Percentiles rank a stretch among this genome's conserved stretches.
Evolutionary conservation across 35 echinoderm and acorn worm genomes (phyloP).

Genomic region (Strongylocentrotus purpuratus): DNA sequence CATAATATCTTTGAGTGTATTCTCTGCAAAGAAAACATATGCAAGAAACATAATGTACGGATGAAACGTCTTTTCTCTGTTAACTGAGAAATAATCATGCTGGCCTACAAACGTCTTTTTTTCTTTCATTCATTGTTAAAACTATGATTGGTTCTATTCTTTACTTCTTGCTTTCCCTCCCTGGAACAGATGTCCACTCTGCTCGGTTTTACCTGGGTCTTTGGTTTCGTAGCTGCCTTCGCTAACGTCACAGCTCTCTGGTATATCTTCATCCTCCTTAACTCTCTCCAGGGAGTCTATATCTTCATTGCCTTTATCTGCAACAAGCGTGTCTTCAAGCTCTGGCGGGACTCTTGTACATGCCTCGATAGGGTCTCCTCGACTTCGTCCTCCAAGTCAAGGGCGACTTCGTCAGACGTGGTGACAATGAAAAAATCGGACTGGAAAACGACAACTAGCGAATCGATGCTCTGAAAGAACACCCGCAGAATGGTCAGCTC

Average conservation of each 20-base stretch:
- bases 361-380: background rate
- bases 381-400: background rate
- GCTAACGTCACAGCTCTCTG: conserved; percentile 59
- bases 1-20: too few relatives aligned
- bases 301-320: conserved; percentile 80
- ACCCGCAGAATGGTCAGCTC: too few relatives aligned
- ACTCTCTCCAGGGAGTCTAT: conserved; percentile 74
- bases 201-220: conserved; percentile 80
- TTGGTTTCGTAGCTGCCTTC: conserved; percentile 77
- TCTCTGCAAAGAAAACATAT: too few relatives aligned
- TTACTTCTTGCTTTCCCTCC: too few relatives aligned
- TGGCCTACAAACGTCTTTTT: too few relatives aligned
- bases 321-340: conserved; percentile 59
- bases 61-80: too few relatives aligned
- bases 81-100: too few relatives aligned
- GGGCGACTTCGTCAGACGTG: background rate
- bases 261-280: conserved; percentile 78
- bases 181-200: conserved; percentile 48
- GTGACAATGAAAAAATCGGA: too few relatives aligned
- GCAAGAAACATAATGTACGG: too few relatives aligned
- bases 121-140: too few relatives aligned
- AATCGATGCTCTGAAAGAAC: background rate
- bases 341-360: conserved; percentile 38
- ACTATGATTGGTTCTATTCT: too few relatives aligned
- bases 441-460: background rate